Conservation (phyloP, 2,797 vertebrate species). For the Chanos chanos region DNA sequence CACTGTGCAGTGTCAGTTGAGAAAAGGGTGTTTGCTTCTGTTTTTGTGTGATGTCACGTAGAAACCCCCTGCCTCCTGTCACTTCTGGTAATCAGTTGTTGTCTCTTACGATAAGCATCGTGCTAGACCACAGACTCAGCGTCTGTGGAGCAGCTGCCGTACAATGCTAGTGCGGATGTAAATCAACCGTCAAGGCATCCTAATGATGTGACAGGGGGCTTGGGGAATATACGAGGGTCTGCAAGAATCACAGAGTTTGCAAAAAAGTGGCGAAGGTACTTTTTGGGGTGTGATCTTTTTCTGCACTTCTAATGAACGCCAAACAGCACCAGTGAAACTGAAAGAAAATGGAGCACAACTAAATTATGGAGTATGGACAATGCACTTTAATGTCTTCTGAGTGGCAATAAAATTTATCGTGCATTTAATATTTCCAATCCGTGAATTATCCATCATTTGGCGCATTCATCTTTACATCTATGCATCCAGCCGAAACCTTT, state of each 20-base stretch:
- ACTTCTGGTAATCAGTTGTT: constrained; percentile 53
- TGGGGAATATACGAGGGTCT: neutral
- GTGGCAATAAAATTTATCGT: too few relatives aligned
- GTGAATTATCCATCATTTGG: too few relatives aligned
- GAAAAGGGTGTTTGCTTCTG: neutral
- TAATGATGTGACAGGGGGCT: neutral
- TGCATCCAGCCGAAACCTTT: too few relatives aligned
- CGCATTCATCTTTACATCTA: too few relatives aligned
- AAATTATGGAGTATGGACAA: too few relatives aligned
- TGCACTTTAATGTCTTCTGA: too few relatives aligned
- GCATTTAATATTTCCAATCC: too few relatives aligned
- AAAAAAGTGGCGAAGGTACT: constrained; percentile 10
- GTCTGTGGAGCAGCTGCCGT: constrained; percentile 10
- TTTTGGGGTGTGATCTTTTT: neutral
- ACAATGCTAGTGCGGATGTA: neutral
- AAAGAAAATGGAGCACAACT: too few relatives aligned
- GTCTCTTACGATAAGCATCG: constrained; percentile 50
- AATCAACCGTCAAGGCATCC: neutral
- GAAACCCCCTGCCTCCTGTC: constrained; percentile 47
- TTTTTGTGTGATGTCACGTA: constrained; percentile 36
- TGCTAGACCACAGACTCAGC: constrained; percentile 43
- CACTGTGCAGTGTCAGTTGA: too few relatives aligned
- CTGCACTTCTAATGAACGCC: too few relatives aligned
- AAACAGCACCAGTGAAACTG: too few relatives aligned
- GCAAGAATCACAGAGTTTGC: neutral